Percentiles rank a stretch among this genome's conserved stretches.
Evolutionary conservation across 2,113 vertebrate species (phyloP).

Genomic region (Hymenochirus boettgeri): DNA sequence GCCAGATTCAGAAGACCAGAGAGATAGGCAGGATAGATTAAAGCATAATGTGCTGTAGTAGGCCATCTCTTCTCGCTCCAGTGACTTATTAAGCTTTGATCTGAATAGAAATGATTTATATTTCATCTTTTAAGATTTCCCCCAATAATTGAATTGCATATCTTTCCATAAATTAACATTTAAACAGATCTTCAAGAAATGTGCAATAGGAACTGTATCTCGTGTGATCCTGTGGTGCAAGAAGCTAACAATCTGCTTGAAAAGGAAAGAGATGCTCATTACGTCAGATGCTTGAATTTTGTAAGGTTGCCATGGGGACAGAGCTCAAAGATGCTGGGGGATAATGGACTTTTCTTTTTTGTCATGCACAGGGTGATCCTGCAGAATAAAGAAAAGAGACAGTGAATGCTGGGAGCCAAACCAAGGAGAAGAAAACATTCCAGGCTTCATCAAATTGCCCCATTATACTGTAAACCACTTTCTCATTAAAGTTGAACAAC

Average conservation of each 20-base stretch:
- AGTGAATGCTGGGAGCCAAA: conserved; percentile 6
- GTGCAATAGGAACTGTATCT: too few relatives aligned
- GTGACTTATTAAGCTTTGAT: too few relatives aligned
- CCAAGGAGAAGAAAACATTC: neutral
- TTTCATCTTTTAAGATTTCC: too few relatives aligned
- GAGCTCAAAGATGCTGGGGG: conserved; percentile 19
- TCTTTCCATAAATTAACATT: too few relatives aligned
- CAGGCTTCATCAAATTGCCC: neutral
- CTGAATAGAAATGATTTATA: too few relatives aligned
- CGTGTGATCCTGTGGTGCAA: conserved; percentile 1
- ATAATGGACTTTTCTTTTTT: conserved; percentile 31
- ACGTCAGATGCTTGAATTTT: conserved; percentile 29
- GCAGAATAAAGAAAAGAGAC: conserved; percentile 19
- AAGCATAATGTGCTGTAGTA: too few relatives aligned
- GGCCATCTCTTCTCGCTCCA: too few relatives aligned
- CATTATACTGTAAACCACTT: neutral
- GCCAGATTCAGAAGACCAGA: too few relatives aligned
- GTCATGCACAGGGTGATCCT: conserved; percentile 25
- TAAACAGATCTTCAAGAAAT: too few relatives aligned
- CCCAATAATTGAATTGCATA: too few relatives aligned
- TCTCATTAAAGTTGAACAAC: neutral
- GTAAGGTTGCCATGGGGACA: conserved; percentile 33
- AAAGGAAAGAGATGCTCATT: conserved; percentile 1
- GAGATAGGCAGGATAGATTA: too few relatives aligned
- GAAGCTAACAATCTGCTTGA: conserved; percentile 9